Conservation (phyloP, 53 echinoderm and acorn worm species). For the Echinometra lucunter region DNA sequence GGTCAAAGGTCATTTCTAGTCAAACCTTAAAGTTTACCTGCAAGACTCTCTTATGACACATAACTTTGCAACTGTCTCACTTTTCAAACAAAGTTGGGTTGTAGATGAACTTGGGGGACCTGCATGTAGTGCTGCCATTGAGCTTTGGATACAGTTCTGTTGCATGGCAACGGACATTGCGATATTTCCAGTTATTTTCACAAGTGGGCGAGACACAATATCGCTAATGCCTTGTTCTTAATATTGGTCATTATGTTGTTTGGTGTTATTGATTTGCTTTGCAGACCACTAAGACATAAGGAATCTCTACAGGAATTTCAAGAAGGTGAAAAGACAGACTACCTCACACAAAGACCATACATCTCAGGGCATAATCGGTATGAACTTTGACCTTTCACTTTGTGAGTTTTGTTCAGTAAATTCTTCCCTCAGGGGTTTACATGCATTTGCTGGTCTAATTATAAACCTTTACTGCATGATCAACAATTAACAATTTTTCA, state of each 20-base stretch:
- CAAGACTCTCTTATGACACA: no score
- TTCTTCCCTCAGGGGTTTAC: background rate
- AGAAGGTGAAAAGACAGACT: conserved; percentile 93
- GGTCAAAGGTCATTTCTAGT: no score
- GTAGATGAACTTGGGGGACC: no score
- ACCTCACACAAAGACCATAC: conserved; percentile 89
- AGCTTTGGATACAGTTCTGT: no score
- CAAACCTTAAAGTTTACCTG: no score
- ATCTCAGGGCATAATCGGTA: conserved; percentile 99
- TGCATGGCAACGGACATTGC: no score
- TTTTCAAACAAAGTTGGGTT: no score
- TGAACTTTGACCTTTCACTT: background rate
- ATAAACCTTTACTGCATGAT: background rate
- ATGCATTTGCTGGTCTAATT: background rate
- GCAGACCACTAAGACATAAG: conserved; percentile 80
- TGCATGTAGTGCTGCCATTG: no score
- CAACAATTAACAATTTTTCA: background rate
- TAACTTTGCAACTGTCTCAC: no score
- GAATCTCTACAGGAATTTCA: conserved; percentile 86
- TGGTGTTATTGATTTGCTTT: background rate
- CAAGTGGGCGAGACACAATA: no score
- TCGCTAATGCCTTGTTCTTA: no score
- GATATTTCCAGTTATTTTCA: no score
- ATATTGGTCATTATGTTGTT: background rate
- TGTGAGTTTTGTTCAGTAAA: background rate